Conservation (phyloP, 1,140 invertebrate species). For the Halesus radiatus region DNA sequence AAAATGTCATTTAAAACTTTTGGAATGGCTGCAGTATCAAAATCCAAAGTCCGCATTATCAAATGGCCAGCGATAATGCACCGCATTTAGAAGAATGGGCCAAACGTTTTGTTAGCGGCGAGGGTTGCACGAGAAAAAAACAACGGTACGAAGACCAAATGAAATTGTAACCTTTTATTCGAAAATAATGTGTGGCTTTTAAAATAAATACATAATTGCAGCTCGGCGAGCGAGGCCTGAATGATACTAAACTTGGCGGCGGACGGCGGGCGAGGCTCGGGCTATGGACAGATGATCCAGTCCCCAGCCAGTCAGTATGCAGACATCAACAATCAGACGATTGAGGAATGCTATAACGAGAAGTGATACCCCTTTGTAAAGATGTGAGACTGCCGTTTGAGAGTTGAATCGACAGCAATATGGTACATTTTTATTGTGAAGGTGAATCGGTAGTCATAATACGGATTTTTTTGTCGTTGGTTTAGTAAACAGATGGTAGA, state of each 20-base stretch:
- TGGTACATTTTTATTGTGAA: too few relatives aligned
- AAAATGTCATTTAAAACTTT: not conserved
- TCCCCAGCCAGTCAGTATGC: too few relatives aligned
- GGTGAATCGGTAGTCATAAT: too few relatives aligned
- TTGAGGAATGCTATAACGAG: not conserved
- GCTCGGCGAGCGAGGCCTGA: conserved; percentile 38
- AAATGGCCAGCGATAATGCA: conserved; percentile 34
- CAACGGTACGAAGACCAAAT: conserved; percentile 40
- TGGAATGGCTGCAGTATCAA: conserved; percentile 19
- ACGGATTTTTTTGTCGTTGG: too few relatives aligned
- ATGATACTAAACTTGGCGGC: conserved; percentile 52
- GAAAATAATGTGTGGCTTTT: conserved; percentile 57
- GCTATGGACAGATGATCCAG: too few relatives aligned
- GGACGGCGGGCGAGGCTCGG: not conserved
- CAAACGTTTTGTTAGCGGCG: conserved; percentile 18
- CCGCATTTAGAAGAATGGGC: conserved; percentile 30
- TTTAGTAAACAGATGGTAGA: too few relatives aligned
- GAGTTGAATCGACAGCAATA: too few relatives aligned
- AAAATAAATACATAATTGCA: conserved; percentile 59
- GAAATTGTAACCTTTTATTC: conserved; percentile 58
- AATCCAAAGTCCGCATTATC: too few relatives aligned
- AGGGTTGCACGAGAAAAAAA: conserved; percentile 8
- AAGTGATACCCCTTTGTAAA: not conserved
- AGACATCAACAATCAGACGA: not conserved
- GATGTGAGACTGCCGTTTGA: too few relatives aligned